Base-by-base conservation (phyloP, 2,888 invertebrate genomes). In the Melanostoma mellinum region DNA sequence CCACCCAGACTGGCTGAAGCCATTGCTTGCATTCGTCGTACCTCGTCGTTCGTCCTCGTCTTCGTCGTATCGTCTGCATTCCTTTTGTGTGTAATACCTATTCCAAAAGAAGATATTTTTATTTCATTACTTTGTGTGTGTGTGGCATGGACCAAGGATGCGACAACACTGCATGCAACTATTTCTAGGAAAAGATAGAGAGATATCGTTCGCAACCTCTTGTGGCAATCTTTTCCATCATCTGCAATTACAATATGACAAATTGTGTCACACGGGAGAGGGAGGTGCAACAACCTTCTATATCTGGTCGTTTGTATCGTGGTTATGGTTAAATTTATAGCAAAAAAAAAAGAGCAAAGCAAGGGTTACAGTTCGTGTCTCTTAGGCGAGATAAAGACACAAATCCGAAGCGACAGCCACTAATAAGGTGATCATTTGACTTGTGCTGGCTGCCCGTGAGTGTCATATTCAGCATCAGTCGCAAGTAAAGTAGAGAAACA, bases 171-270 rank as follows among this genome's bases (percentile, higher is more conserved):
- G 33, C 10, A 72, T 46, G 44, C 50, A 36, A 65, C 50, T 36
- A 30, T 73, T 68, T 79, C 79, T 79, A 74, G 74, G 79, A 79
- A 74, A 68, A 73, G 73, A 73, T 68, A 60, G 61, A 68, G 55
- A 55, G 74, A 79, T 79, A 78, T 74, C 67, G 36, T 53, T 48
- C 36, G 48, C 73, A 55, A 35, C 10, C 67, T 73, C 68, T n/a
- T 68, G 60, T 67, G 52, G 73, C 46, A 79, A 79, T 79, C 79
- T 74, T 61, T 42, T 48, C 32, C 67, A 79, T 79, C 55, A 63
- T 79, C 79, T 79, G 74, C 74, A 68, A 79, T 79, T 79, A 61
- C 79, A 74, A 68, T 79, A 74, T 79, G 79, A 79, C 79, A 79
- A 79, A 79, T 79, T 73, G 68, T 79, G 48, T 74, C 55, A 74